Evolutionary conservation across 2,797 vertebrate genomes (phyloP).

Genomic region (Coreius guichenoti): DNA sequence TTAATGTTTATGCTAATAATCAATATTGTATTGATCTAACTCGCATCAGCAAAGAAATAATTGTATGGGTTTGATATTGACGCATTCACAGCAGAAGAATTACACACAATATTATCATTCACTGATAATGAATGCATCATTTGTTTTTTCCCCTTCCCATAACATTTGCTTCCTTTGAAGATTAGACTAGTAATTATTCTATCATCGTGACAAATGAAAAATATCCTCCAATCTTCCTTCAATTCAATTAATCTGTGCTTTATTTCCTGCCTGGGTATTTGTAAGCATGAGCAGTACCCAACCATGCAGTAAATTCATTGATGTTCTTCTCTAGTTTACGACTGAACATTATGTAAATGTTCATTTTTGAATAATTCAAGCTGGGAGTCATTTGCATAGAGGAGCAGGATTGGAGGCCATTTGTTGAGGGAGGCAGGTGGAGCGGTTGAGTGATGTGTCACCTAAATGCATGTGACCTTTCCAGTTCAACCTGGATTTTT

Average conservation of each 20-base stretch:
- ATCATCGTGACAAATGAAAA: constrained; percentile 61
- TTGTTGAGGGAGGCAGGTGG: constrained; percentile 50
- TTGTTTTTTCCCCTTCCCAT: constrained; percentile 48
- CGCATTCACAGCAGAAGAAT: constrained; percentile 10
- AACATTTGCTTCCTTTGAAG: constrained; percentile 62
- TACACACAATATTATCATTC: constrained; percentile 34
- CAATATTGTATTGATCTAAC: constrained; percentile 22
- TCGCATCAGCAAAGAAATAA: constrained; percentile 27
- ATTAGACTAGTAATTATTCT: constrained; percentile 61
- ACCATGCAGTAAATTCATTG: constrained; percentile 63
- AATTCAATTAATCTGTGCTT: constrained; percentile 60
- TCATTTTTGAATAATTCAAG: constrained; percentile 63
- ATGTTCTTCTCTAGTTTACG: constrained; percentile 62
- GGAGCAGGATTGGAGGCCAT: constrained; percentile 48
- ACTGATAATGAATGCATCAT: constrained; percentile 47
- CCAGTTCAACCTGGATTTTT: constrained; percentile 30
- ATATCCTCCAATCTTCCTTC: constrained; percentile 58
- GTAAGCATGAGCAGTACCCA: constrained; percentile 61
- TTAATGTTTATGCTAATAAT: constrained; percentile 42
- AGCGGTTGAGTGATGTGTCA: constrained; percentile 55
- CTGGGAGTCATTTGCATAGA: constrained; percentile 55
- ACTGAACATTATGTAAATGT: constrained; percentile 63
- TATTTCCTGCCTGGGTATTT: constrained; percentile 59
- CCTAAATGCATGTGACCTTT: constrained; percentile 57
- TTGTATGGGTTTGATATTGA: constrained; percentile 4